phyloP scores from a whole-genome alignment of 1,140 invertebrate genomes.

The Acyrthosiphon pisum region DNA sequence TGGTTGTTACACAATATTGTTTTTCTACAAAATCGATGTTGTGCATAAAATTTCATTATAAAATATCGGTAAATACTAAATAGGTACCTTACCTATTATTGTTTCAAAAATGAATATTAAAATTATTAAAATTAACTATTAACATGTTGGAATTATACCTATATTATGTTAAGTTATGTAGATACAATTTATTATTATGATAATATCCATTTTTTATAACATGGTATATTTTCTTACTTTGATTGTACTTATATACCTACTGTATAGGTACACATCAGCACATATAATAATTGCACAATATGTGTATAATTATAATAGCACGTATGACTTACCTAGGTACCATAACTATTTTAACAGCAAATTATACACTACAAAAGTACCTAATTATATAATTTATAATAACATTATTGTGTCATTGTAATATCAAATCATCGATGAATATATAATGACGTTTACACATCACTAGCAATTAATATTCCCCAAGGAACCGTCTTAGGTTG shows the following conservation, averaged over 20 bases:
- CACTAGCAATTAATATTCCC: neutral
- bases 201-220: neutral
- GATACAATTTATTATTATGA: neutral
- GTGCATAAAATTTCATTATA: neutral
- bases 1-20: neutral
- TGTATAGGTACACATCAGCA: neutral
- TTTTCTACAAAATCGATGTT: too few species aligned
- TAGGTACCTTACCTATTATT: neutral
- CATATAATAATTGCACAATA: neutral
- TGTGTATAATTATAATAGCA: neutral
- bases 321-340: neutral
- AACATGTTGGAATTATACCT: neutral
- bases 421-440: neutral
- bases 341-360: neutral
- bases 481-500: neutral
- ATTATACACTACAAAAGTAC: neutral
- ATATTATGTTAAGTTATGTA: neutral
- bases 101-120: neutral
- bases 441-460: neutral
- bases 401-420: neutral
- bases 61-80: neutral
- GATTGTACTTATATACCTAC: too few species aligned
- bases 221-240: neutral
- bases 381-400: neutral
- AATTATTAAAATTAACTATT: neutral